Conservation (phyloP, 2,797 vertebrate species). For the Menidia menidia region DNA sequence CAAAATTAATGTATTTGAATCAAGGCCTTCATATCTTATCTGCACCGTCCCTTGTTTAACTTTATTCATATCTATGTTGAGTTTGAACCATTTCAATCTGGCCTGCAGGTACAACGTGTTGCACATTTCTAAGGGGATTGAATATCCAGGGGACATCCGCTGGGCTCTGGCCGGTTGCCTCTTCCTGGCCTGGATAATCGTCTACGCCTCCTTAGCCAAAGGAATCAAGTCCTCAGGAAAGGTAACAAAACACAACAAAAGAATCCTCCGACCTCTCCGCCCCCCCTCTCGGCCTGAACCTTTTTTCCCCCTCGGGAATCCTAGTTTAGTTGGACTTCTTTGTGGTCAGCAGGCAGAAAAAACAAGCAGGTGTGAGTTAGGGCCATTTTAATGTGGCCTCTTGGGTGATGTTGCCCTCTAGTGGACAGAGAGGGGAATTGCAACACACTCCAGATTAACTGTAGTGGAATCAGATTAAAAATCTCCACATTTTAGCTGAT, state of each 20-base stretch:
- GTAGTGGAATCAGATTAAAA: not conserved
- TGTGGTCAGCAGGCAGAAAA: not conserved
- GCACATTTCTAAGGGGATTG: constrained; percentile 98
- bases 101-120: constrained; percentile 92
- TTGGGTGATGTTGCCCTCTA: constrained; percentile 31
- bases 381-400: not conserved
- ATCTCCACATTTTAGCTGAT: not conserved
- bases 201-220: constrained; percentile 95
- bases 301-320: too few relatives aligned
- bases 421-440: not conserved
- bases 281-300: too few relatives aligned
- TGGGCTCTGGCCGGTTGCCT: constrained; percentile 94
- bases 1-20: not conserved
- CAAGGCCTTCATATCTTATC: not conserved
- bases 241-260: constrained; percentile 72
- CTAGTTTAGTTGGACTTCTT: not conserved
- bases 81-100: constrained; percentile 6
- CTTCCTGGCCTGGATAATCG: constrained; percentile 94
- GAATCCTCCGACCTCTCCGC: not conserved
- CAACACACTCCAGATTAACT: not conserved
- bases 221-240: constrained; percentile 99
- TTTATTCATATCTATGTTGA: not conserved
- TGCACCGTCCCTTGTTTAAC: not conserved
- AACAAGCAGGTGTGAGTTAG: not conserved
- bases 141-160: constrained; percentile 94